These are phyloP conservation scores for Ditylenchus dipsaci DNA, from an alignment of 1,140 invertebrate genomes.

Conservation along the genomic window DNA sequence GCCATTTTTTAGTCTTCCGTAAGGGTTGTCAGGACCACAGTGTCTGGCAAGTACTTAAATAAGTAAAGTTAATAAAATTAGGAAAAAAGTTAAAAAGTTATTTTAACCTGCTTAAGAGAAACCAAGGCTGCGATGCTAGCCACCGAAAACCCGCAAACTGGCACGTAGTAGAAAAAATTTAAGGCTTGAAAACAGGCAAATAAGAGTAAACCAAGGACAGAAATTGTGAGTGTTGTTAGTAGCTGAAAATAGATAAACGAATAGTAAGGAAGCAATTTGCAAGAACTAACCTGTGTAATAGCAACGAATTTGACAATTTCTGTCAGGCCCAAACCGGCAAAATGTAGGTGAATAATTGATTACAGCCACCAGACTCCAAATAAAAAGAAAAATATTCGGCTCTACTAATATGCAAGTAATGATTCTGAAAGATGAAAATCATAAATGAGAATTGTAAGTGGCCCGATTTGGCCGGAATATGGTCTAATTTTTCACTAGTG, in stretches of 20 bases:
- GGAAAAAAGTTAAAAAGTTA: constrained; percentile 14
- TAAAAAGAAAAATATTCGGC: constrained; percentile 23
- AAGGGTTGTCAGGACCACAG: constrained; percentile 50
- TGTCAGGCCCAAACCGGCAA: constrained; percentile 37
- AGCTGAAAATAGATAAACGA: constrained; percentile 35
- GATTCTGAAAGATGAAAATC: not conserved
- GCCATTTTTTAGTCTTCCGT: constrained; percentile 51
- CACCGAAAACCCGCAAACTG: constrained; percentile 39
- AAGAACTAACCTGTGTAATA: constrained; percentile 27
- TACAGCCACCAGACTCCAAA: constrained; percentile 42
- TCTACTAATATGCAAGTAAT: not conserved
- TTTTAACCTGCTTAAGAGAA: constrained; percentile 49
- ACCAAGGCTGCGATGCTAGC: constrained; percentile 46
- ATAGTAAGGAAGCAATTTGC: not conserved
- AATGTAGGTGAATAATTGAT: constrained; percentile 44
- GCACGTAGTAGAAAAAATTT: constrained; percentile 45
- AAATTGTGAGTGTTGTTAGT: constrained; percentile 29
- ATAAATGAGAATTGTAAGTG: constrained; percentile 12
- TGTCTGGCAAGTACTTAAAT: constrained; percentile 52
- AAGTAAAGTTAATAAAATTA: not conserved
- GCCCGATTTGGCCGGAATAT: too few species aligned
- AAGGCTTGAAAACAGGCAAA: constrained; percentile 27
- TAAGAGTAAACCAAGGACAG: constrained; percentile 22
- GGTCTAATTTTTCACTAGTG: too few species aligned
- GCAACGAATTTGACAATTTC: constrained; percentile 44